Evolutionary conservation across 2,888 invertebrate genomes (phyloP), one percentile per base, ranked within the genome.

Genomic region (Arctia plantaginis): DNA sequence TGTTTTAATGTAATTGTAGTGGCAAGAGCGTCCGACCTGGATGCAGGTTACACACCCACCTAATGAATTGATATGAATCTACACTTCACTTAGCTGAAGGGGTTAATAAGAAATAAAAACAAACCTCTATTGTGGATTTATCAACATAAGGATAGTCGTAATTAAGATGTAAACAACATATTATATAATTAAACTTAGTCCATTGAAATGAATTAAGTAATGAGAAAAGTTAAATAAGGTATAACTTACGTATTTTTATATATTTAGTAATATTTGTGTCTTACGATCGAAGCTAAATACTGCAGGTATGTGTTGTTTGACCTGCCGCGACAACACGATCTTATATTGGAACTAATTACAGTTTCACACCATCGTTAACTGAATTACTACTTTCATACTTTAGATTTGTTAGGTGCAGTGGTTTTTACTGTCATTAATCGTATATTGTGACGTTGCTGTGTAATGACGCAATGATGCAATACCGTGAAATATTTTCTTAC

Each of bases 291-390:
- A 33, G 47, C 71, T 65, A 62, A 72, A 55, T 35, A 39, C 67
- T 71, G 23, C 15, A 13, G 10, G 13, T 68, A 44, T 55, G 41
- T 71, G 33, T 70, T 67, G n/a, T 44, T 35, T 41, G 3, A 72
- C 15, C 33, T 55, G 47, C 55, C 66, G 33, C 65, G 41, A 66
- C 66, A 69, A 74, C 65, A 68, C 72, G 81, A 33, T 65, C 30
- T 35, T 55, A 69, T 77, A 73, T 77, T 72, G 77, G 62, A 85
- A 81, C 81, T 72, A 80, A 83, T 81, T 77, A 72, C 13, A 55
- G 74, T 77, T 81, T 78, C 66, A 80, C 71, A 77, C 66, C 71
- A 77, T 83, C 80, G 80, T 80, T 85, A 51, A 76, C 74, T 74
- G n/a, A 59, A 69, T 70, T 71, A 76, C 27, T 71, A 33, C 55